Percentiles rank a stretch among this genome's conserved stretches.
phyloP scores from a whole-genome alignment of 2,888 invertebrate species.

The Ectropis crepuscularia region DNA sequence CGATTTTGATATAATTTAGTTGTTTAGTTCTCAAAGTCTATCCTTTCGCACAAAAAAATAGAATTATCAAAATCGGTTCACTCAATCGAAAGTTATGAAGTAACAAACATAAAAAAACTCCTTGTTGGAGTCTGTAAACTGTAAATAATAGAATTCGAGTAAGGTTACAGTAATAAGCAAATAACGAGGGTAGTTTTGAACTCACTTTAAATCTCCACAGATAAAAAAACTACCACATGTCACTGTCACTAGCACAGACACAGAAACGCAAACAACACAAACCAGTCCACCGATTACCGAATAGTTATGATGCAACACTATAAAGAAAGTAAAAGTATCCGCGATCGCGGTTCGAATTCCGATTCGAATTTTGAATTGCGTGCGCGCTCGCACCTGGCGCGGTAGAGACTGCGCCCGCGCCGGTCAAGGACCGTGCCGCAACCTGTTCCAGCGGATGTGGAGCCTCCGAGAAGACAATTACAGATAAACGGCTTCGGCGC shows the following conservation, averaged over 20 bases:
- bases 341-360: constrained; percentile 46
- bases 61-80: too few relatives aligned
- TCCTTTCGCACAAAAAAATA: too few relatives aligned
- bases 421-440: constrained; percentile 72
- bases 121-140: too few relatives aligned
- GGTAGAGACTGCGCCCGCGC: constrained; percentile 47
- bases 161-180: background rate
- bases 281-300: constrained; percentile 41
- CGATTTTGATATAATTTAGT: too few relatives aligned
- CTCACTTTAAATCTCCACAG: constrained; percentile 29
- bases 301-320: constrained; percentile 53
- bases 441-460: constrained; percentile 72
- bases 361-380: constrained; percentile 48
- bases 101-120: too few relatives aligned
- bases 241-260: constrained; percentile 32
- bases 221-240: constrained; percentile 27
- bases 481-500: background rate
- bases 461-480: background rate
- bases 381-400: constrained; percentile 40
- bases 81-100: too few relatives aligned
- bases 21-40: background rate
- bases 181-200: constrained; percentile 26
- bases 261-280: constrained; percentile 26
- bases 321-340: constrained; percentile 63
- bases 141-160: too few relatives aligned